Evolutionary conservation across 2,888 invertebrate species (phyloP).

Genomic region (Heliconius cydno): DNA sequence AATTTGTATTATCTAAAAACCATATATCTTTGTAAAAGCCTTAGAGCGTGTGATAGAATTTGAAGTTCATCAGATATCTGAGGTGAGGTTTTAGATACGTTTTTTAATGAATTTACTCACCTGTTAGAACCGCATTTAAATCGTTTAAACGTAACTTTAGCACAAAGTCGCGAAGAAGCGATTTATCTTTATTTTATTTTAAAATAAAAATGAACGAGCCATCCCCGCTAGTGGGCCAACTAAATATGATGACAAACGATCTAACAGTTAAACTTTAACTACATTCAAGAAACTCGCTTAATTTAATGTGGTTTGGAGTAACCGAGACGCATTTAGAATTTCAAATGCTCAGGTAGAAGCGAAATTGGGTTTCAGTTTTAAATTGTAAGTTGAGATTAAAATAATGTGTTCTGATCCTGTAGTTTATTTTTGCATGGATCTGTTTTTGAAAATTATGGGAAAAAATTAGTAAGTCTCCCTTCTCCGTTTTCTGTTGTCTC

Average conservation of each 20-base stretch:
- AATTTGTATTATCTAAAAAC: not conserved
- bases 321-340: slow-evolving; percentile 40
- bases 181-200: slow-evolving; percentile 55
- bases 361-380: slow-evolving; percentile 20
- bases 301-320: slow-evolving; percentile 44
- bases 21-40: not conserved
- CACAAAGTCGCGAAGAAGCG: slow-evolving; percentile 39
- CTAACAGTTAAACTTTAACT: slow-evolving; percentile 54
- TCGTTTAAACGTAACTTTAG: slow-evolving; percentile 12
- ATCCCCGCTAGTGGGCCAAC: slow-evolving; percentile 43
- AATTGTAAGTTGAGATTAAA: slow-evolving; percentile 5
- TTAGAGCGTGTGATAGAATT: too few species aligned
- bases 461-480: too few species aligned
- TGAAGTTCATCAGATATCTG: too few species aligned
- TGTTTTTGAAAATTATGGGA: not conserved
- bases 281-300: slow-evolving; percentile 46
- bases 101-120: slow-evolving; percentile 1
- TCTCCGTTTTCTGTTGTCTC: too few species aligned
- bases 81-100: not conserved
- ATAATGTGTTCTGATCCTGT: not conserved
- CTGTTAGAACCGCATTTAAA: slow-evolving; percentile 11
- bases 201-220: slow-evolving; percentile 53
- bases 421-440: not conserved
- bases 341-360: slow-evolving; percentile 27
- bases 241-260: slow-evolving; percentile 56